Evolutionary conservation across 1,140 invertebrate genomes (phyloP).

Genomic region (Macrocentrus cingulum): DNA sequence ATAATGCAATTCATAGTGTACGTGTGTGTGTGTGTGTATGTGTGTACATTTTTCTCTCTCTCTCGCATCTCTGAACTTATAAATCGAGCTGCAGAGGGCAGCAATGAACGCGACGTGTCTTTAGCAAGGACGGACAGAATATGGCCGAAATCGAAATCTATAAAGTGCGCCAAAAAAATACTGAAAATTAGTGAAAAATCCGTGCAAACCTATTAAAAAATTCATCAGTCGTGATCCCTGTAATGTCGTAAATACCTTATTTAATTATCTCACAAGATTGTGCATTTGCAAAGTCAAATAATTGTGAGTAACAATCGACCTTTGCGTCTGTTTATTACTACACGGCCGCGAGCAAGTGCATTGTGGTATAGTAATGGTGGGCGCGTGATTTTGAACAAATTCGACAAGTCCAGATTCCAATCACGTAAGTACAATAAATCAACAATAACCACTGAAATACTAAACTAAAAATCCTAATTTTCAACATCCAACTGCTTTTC

Average conservation of each 20-base stretch:
- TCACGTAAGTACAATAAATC: conserved; percentile 41
- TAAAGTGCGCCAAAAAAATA: conserved; percentile 46
- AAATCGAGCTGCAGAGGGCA: conserved; percentile 33
- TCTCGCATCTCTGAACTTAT: no score
- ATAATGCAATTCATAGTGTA: no score
- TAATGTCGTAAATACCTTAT: background rate
- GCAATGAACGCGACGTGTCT: conserved; percentile 41
- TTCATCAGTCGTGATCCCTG: background rate
- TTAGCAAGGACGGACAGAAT: conserved; percentile 45
- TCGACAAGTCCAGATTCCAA: conserved; percentile 56
- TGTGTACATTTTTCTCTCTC: no score
- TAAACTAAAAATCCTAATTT: background rate
- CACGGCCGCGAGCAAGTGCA: conserved; percentile 46
- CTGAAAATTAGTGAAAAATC: background rate
- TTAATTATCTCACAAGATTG: background rate
- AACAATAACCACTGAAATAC: background rate
- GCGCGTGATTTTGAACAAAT: conserved; percentile 73
- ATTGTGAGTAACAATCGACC: conserved; percentile 24
- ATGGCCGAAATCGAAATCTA: conserved; percentile 46
- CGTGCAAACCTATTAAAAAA: background rate
- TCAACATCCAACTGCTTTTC: background rate
- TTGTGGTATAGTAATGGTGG: conserved; percentile 69
- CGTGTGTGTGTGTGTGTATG: no score
- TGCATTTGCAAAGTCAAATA: background rate
- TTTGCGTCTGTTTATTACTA: conserved; percentile 41